phyloP scores from a whole-genome alignment of 2,888 invertebrate species.

The Coelogynopora nodosa region DNA sequence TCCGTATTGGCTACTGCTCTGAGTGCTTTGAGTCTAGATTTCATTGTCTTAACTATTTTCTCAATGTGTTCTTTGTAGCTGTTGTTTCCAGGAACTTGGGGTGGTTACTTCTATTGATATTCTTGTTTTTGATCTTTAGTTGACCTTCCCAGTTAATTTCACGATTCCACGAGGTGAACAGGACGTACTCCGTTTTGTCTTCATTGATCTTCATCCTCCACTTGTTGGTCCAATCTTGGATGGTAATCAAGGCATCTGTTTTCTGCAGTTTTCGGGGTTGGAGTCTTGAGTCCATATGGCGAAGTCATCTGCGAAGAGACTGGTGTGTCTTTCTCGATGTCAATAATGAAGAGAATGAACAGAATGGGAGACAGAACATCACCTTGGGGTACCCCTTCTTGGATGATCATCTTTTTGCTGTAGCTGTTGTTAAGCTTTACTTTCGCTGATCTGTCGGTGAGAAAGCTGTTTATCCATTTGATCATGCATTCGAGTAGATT shows the following conservation, averaged over 20 bases:
- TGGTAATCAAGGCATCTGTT: not conserved
- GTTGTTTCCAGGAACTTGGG: not conserved
- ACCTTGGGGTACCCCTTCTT: constrained; percentile 1
- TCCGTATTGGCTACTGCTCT: not conserved
- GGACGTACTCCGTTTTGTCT: not conserved
- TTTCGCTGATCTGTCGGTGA: not conserved
- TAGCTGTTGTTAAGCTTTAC: not conserved
- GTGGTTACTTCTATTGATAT: constrained; percentile 19
- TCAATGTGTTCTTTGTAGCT: not conserved
- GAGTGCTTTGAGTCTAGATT: not conserved
- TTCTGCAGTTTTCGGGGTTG: not conserved
- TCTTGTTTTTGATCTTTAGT: not conserved
- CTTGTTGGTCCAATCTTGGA: not conserved
- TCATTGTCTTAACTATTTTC: not conserved
- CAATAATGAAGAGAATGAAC: constrained; percentile 3
- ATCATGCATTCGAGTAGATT: not conserved
- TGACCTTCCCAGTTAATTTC: constrained; percentile 4
- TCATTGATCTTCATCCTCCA: not conserved
- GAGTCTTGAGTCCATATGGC: not conserved
- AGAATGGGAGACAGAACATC: not conserved
- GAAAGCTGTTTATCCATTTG: not conserved
- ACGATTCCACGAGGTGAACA: not conserved
- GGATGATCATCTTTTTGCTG: not conserved
- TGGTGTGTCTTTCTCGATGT: not conserved
- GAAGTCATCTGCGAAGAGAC: constrained; percentile 15